Conservation (phyloP, 2,888 invertebrate genomes). For the Xanthia icteritia region DNA sequence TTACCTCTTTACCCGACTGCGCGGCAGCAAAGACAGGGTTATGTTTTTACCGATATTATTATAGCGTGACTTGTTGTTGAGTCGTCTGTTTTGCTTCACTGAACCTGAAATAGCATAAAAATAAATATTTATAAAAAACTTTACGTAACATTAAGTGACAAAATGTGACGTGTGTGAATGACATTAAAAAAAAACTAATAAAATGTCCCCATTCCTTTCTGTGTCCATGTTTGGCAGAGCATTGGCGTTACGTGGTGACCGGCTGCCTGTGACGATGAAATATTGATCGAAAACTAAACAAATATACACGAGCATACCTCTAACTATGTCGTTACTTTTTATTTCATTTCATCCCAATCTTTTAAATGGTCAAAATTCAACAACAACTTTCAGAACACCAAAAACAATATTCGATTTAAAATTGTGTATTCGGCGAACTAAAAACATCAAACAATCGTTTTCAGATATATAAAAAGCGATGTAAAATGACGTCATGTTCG, state of each 20-base stretch:
- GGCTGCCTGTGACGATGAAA: conserved; percentile 83
- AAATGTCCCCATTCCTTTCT: conserved; percentile 52
- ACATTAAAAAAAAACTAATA: conserved; percentile 23
- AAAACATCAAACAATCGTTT: conserved; percentile 61
- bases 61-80: background rate
- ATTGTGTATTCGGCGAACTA: conserved; percentile 18
- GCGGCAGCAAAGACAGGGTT: background rate
- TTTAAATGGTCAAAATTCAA: conserved; percentile 34
- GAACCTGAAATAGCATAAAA: background rate
- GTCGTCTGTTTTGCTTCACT: background rate
- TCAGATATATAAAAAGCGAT: conserved; percentile 56
- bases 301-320: conserved; percentile 70
- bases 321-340: conserved; percentile 49
- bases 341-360: conserved; percentile 31
- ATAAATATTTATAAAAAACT: background rate
- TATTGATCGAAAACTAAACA: conserved; percentile 83
- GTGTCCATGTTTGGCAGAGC: conserved; percentile 65
- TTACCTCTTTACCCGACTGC: too few species aligned
- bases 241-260: conserved; percentile 78
- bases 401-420: conserved; percentile 11
- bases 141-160: background rate
- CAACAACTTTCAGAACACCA: conserved; percentile 2
- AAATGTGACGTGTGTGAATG: conserved; percentile 12
- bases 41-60: background rate
- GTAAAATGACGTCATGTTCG: conserved; percentile 69